Evolutionary conservation across 2,113 vertebrate genomes (phyloP).

Genomic region (Pogona vitticeps): DNA sequence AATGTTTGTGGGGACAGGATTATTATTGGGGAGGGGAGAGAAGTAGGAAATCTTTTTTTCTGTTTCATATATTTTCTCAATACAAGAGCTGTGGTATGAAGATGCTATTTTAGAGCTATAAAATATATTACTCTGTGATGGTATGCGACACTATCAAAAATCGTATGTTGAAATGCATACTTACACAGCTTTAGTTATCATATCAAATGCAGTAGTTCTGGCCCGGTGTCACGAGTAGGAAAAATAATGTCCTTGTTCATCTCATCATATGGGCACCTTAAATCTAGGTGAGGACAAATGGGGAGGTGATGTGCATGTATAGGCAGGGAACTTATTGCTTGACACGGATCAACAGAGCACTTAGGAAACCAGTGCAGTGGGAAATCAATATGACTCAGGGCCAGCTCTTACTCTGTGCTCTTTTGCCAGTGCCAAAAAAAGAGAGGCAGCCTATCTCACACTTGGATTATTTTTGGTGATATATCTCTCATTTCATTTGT

Average conservation of each 20-base stretch:
- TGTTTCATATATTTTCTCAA: conserved; percentile 30
- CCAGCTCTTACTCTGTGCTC: conserved; percentile 77
- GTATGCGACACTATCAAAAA: conserved; percentile 14
- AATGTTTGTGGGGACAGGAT: rapidly evolving
- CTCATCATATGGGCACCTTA: conserved; percentile 88
- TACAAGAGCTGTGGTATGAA: conserved; percentile 3
- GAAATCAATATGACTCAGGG: conserved; percentile 87
- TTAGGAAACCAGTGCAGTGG: conserved; percentile 85
- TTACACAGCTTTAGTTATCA: conserved; percentile 55
- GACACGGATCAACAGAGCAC: conserved; percentile 87
- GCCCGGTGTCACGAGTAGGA: conserved; percentile 78
- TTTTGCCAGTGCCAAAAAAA: conserved; percentile 71
- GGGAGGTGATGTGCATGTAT: conserved; percentile 81
- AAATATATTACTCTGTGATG: not conserved
- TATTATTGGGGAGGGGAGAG: not conserved
- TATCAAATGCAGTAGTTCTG: conserved; percentile 66
- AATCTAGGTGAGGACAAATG: conserved; percentile 88
- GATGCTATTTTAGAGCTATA: not conserved
- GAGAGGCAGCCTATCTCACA: conserved; percentile 68
- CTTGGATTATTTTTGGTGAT: conserved; percentile 73
- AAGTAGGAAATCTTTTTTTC: not conserved
- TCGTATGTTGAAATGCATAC: conserved; percentile 48
- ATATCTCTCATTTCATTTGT: conserved; percentile 75
- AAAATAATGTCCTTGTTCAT: conserved; percentile 87
- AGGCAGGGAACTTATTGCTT: conserved; percentile 87